A percentile compares a stretch with the other conserved stretches of the same genome.
These are phyloP conservation scores for Taurulus bubalis DNA, from an alignment of 2,113 vertebrate genomes.

Conservation along the genomic window DNA sequence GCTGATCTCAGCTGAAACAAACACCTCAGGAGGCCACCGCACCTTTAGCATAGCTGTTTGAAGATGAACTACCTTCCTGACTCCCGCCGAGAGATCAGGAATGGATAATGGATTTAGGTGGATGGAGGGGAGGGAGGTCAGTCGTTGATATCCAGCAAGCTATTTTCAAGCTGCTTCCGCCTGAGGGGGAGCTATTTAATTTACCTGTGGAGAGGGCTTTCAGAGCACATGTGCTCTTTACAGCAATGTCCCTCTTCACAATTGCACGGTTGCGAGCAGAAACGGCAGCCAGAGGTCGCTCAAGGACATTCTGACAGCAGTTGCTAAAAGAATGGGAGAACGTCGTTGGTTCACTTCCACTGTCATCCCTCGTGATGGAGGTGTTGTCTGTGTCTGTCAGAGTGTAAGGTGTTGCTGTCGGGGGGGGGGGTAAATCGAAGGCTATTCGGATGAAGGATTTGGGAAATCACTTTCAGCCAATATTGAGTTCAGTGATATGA, in stretches of 20 bases:
- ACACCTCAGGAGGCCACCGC: slow-evolving; percentile 25
- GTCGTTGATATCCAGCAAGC: slow-evolving; percentile 19
- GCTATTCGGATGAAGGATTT: slow-evolving; percentile 46
- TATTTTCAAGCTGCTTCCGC: slow-evolving; percentile 44
- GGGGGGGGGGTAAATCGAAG: slow-evolving; percentile 36
- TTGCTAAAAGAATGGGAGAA: slow-evolving; percentile 23
- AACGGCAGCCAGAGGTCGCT: slow-evolving; percentile 29
- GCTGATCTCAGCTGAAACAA: slow-evolving; percentile 23
- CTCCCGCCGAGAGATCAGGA: slow-evolving; percentile 52
- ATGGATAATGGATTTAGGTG: slow-evolving; percentile 61
- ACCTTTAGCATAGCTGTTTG: slow-evolving; percentile 46
- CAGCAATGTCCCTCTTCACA: slow-evolving; percentile 38
- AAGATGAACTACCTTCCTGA: slow-evolving; percentile 50
- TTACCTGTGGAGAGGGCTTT: slow-evolving; percentile 10
- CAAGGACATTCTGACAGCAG: slow-evolving; percentile 49
- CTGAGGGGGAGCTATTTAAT: slow-evolving; percentile 19
- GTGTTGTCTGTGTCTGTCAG: slow-evolving; percentile 47
- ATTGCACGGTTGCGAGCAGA: slow-evolving; percentile 13
- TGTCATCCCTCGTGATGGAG: slow-evolving; percentile 46
- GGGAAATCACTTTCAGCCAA: slow-evolving; percentile 26
- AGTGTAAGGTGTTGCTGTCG: slow-evolving; percentile 34
- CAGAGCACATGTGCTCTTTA: slow-evolving; percentile 37
- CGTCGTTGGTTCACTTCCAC: slow-evolving; percentile 19
- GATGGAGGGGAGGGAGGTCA: background rate
- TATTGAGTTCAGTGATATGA: slow-evolving; percentile 11